These are phyloP conservation scores for Holothuria glaberrima DNA, from an alignment of 35 echinoderm and acorn worm genomes.

Conservation along the genomic window DNA sequence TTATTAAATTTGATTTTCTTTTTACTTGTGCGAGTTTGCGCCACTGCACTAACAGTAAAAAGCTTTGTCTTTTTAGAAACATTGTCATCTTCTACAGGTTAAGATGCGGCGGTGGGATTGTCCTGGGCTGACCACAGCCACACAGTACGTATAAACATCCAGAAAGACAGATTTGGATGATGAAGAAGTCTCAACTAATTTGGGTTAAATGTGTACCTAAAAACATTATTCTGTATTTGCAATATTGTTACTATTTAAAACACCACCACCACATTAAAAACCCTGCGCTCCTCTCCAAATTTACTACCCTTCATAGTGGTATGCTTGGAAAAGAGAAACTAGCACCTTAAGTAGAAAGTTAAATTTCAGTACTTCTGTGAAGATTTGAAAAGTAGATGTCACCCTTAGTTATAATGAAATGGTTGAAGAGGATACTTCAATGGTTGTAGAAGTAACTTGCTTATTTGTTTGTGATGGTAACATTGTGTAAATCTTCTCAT, in stretches of 20 bases:
- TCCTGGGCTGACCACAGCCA: conserved; percentile 22
- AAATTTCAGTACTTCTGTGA: too few species aligned
- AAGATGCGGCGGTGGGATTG: conserved; percentile 37
- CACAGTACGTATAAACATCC: conserved; percentile 44
- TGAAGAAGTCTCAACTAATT: too few species aligned
- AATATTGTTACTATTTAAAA: too few species aligned
- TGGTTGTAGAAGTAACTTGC: background rate
- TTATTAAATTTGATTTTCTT: background rate
- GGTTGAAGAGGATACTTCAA: background rate
- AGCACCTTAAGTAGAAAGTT: too few species aligned
- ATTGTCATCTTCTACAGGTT: conserved; percentile 48
- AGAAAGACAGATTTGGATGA: background rate
- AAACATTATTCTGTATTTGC: too few species aligned
- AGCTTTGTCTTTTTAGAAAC: conserved; percentile 48
- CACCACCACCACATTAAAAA: too few species aligned
- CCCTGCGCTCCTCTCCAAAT: too few species aligned
- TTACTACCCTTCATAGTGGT: too few species aligned
- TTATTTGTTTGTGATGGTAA: background rate
- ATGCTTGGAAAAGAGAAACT: too few species aligned
- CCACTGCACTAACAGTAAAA: conserved; percentile 50
- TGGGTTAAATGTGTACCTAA: too few species aligned
- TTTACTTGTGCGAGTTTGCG: conserved; percentile 9
- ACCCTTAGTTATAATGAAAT: background rate
- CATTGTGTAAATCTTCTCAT: background rate
- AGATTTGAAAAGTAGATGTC: too few species aligned